These are phyloP conservation scores for Drosophila anomalipes DNA, from an alignment of 2,888 invertebrate species.

Conservation along the genomic window DNA sequence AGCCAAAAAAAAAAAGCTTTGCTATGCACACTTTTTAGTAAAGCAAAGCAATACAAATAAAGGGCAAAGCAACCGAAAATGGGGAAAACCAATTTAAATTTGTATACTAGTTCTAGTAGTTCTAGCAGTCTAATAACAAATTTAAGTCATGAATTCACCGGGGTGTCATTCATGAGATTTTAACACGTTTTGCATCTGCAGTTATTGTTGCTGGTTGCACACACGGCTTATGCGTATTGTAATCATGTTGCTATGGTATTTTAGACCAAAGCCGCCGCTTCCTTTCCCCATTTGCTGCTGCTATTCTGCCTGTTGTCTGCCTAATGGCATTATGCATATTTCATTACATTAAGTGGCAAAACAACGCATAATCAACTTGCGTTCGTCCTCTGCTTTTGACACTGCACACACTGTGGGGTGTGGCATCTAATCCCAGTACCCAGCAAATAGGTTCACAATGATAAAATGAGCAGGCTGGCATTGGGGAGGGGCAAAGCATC, in stretches of 20 bases:
- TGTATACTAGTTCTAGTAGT: constrained; percentile 4
- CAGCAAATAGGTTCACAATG: constrained; percentile 15
- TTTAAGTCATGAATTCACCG: background rate
- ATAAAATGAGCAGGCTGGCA: background rate
- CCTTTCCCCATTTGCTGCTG: background rate
- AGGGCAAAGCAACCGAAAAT: background rate
- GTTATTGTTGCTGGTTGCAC: constrained; percentile 10
- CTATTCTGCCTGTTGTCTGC: constrained; percentile 9
- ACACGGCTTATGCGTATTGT: constrained; percentile 50
- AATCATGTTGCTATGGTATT: constrained; percentile 43
- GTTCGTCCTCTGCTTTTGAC: constrained; percentile 52
- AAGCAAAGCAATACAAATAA: constrained; percentile 5
- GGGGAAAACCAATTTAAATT: constrained; percentile 33
- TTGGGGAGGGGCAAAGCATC: background rate
- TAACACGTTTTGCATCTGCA: background rate
- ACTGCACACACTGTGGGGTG: constrained; percentile 36
- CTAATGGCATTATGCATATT: constrained; percentile 79
- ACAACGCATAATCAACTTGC: constrained; percentile 77
- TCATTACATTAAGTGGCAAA: constrained; percentile 80
- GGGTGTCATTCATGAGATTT: background rate
- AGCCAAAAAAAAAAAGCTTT: constrained; percentile 1
- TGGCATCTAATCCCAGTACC: constrained; percentile 20
- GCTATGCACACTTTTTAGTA: constrained; percentile 7
- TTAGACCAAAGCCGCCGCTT: constrained; percentile 2
- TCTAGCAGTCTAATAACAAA: constrained; percentile 2